These are phyloP conservation scores for Microctonus hyperodae DNA, from an alignment of 2,888 invertebrate genomes.

Conservation along the genomic window DNA sequence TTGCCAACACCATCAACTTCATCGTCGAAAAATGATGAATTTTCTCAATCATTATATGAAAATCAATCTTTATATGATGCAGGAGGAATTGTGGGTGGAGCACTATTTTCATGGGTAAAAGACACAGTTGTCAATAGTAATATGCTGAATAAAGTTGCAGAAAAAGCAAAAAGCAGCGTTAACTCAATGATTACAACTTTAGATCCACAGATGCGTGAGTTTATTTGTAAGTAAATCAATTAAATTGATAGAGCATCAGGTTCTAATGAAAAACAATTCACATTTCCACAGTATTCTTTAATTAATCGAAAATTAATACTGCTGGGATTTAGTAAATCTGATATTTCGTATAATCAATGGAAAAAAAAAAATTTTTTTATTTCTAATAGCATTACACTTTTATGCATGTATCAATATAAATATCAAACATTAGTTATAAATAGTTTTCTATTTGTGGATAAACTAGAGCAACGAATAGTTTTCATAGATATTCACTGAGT, in stretches of 20 bases:
- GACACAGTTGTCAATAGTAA: constrained; percentile 72
- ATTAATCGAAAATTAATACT: too few species aligned
- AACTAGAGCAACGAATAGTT: constrained; percentile 32
- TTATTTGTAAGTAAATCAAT: constrained; percentile 73
- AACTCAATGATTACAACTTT: constrained; percentile 87
- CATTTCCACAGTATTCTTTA: too few species aligned
- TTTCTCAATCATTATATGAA: constrained; percentile 25
- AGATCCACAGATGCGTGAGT: constrained; percentile 90
- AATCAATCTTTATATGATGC: constrained; percentile 35
- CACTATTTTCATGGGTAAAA: constrained; percentile 73
- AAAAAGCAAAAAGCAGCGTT: constrained; percentile 80
- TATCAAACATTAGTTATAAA: constrained; percentile 19
- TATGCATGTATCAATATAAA: constrained; percentile 5
- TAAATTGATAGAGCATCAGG: neutral
- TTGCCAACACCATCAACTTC: constrained; percentile 32
- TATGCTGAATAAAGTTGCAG: constrained; percentile 73
- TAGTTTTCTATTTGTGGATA: constrained; percentile 36
- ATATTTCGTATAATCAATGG: neutral
- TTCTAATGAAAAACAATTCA: too few species aligned
- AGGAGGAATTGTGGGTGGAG: constrained; percentile 64
- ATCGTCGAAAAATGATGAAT: constrained; percentile 30
- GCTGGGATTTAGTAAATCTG: too few species aligned
- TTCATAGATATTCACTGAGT: constrained; percentile 20
- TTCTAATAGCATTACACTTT: neutral
- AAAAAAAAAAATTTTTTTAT: neutral